phyloP scores from a whole-genome alignment of 2,888 invertebrate species.

The Pocota personata region DNA sequence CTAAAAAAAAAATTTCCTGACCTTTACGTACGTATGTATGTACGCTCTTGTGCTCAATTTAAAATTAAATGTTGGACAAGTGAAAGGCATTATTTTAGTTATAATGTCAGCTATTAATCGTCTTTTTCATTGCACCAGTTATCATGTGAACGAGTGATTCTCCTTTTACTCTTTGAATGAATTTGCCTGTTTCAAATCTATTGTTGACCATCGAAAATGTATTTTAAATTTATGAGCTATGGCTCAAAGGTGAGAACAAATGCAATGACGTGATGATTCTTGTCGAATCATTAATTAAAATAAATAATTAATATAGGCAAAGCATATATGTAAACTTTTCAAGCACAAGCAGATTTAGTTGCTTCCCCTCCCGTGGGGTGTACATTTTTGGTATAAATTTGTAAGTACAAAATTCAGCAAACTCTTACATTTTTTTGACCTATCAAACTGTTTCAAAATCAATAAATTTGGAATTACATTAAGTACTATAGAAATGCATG shows the following conservation, averaged over 20 bases:
- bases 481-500: too few relatives aligned
- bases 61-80: not conserved
- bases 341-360: too few relatives aligned
- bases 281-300: not conserved
- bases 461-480: too few relatives aligned
- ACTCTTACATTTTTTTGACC: too few relatives aligned
- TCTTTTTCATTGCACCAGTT: not conserved
- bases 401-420: too few relatives aligned
- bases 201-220: not conserved
- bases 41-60: not conserved
- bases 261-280: not conserved
- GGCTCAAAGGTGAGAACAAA: not conserved
- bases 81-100: not conserved
- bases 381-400: too few relatives aligned
- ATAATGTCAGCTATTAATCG: not conserved
- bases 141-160: not conserved
- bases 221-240: not conserved
- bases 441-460: too few relatives aligned
- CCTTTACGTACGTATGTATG: not conserved
- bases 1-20: too few relatives aligned
- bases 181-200: not conserved
- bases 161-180: not conserved
- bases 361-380: too few relatives aligned
- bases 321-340: too few relatives aligned
- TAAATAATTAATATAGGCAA: too few relatives aligned